Conservation (phyloP, 2,113 vertebrate species). For the Raja brachyura region DNA sequence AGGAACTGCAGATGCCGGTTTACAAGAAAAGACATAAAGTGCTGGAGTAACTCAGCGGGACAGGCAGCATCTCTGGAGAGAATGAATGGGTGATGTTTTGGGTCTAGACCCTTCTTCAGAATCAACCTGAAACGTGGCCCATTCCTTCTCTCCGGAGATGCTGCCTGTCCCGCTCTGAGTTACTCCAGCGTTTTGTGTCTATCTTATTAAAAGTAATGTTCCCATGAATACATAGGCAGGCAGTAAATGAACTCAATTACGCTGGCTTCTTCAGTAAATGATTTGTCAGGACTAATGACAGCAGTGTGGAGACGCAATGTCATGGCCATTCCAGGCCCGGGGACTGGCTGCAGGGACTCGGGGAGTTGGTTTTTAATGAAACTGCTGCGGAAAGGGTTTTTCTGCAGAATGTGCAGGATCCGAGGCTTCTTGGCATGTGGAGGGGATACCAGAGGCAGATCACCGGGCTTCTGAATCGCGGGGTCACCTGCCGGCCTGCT, state of each 20-base stretch:
- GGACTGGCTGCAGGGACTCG: not conserved
- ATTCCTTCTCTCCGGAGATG: no score
- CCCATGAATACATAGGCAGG: not conserved
- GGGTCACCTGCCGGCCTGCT: not conserved
- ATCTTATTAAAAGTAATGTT: not conserved
- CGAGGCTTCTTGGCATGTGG: not conserved
- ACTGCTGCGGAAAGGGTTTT: not conserved
- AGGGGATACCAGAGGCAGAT: not conserved
- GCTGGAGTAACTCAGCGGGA: no score
- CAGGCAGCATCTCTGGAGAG: no score
- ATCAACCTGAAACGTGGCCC: no score
- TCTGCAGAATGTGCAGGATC: not conserved
- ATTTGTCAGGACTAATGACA: conserved; percentile 1
- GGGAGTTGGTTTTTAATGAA: not conserved
- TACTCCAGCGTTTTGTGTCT: no score
- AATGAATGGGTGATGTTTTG: no score
- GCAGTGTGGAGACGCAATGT: not conserved
- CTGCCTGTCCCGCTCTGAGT: no score
- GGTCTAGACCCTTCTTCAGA: no score
- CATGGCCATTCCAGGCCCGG: not conserved
- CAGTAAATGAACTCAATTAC: conserved; percentile 24
- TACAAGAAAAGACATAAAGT: no score
- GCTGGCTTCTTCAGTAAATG: conserved; percentile 20
- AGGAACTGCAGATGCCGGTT: no score
- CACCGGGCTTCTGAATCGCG: not conserved